Evolutionary conservation across 2,113 vertebrate genomes (phyloP), one percentile per base, ranked within the genome.

Genomic region (Herpetotheres cachinnans): DNA sequence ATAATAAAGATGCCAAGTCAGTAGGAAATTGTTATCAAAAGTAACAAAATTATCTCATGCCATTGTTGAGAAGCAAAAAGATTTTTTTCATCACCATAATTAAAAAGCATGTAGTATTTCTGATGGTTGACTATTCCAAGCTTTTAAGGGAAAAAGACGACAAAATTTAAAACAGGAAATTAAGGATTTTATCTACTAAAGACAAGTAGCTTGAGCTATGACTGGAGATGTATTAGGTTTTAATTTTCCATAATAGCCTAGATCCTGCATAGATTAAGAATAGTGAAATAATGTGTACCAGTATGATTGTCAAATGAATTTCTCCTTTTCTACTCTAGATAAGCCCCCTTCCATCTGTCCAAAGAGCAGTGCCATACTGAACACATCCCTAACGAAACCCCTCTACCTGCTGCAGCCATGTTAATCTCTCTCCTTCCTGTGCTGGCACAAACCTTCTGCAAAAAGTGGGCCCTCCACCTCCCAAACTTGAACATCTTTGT

Each of bases 341-440:
- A 95, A 96, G 66, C 87, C 49, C 25, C 54, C 32, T 91, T 89
- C 93, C 86, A 87, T 94, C 93, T 94, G 93, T 86, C 61, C 54
- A 47, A 65, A 91, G 78, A 72, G n/a, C 49, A 72, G 52, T 36
- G 36, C 52, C 65, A 17, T 84, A 56, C 32, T 82, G 86, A 91
- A 15, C 65, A 24, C 19, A 52, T 38, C 49, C 44, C 46, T 42
- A 47, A 30, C 1, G 2, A 90, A 69, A 62, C 46, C 36, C 24
- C 54, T 80, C 30, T 73, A 49, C 86, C 84, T 73, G 59, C 67
- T 92, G 42, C 52, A 71, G 73, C 55, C 18, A 0, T 3, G 16
- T 27, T 78, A 52, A 82, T 78, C 58, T 70, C 25, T 89, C 55
- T 63, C 58, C 70, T 77, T 82, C 42, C 44, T 58, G 58, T 7